phyloP scores from a whole-genome alignment of 2,113 vertebrate species.

The Amphiprion percula region DNA sequence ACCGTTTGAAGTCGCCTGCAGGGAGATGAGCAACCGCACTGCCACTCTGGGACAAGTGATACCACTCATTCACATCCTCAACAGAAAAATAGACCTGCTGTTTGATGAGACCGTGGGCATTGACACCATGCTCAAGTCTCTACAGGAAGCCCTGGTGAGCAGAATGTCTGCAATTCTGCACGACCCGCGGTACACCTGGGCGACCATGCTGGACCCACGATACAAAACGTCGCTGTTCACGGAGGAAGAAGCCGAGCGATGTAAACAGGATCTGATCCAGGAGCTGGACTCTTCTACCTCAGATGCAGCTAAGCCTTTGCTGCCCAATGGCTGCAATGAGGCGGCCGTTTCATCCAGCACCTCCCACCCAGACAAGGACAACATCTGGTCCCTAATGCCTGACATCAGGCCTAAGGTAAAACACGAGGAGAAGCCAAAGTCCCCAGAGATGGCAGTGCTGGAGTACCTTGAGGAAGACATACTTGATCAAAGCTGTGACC shows the following conservation, averaged over 20 bases:
- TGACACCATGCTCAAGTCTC: constrained; percentile 94
- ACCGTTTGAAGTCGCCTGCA: constrained; percentile 93
- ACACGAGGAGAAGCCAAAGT: constrained; percentile 87
- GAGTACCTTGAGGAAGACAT: constrained; percentile 97
- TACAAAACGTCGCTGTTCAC: constrained; percentile 97
- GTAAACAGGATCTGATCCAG: constrained; percentile 93
- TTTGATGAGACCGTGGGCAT: constrained; percentile 98
- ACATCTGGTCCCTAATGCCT: constrained; percentile 94
- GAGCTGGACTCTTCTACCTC: constrained; percentile 96
- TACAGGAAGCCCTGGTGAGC: constrained; percentile 95
- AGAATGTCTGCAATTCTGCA: constrained; percentile 90
- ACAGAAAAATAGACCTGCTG: constrained; percentile 93
- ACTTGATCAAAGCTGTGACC: constrained; percentile 97
- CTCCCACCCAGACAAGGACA: constrained; percentile 83
- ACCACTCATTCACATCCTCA: constrained; percentile 97
- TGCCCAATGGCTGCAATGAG: constrained; percentile 88
- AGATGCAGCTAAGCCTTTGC: constrained; percentile 79
- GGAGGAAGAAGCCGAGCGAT: constrained; percentile 94
- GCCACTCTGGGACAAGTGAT: constrained; percentile 97
- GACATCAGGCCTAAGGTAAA: constrained; percentile 90
- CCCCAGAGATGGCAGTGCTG: constrained; percentile 92
- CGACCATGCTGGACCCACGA: constrained; percentile 95
- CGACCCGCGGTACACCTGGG: constrained; percentile 92
- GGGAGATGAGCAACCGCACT: constrained; percentile 92
- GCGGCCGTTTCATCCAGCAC: constrained; percentile 81